phyloP scores from a whole-genome alignment of 2,113 vertebrate genomes.

The Merops nubicus region DNA sequence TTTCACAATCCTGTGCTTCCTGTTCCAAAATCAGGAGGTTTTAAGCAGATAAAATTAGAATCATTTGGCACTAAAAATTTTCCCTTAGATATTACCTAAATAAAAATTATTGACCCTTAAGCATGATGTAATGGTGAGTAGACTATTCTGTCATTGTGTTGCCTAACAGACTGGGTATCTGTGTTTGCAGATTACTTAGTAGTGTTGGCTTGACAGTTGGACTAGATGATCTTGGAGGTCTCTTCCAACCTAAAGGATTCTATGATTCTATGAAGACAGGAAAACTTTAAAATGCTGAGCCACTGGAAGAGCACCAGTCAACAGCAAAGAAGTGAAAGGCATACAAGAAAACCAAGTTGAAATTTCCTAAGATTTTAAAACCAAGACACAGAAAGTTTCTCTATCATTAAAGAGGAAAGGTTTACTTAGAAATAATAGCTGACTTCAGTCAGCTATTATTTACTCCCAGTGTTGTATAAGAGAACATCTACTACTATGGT shows the following conservation, averaged over 20 bases:
- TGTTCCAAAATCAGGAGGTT: not conserved
- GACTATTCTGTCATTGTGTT: not conserved
- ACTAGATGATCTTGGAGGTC: no score
- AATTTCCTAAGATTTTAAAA: not conserved
- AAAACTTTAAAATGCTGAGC: not conserved
- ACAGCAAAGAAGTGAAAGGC: not conserved
- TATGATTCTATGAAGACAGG: not conserved
- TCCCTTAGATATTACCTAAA: not conserved
- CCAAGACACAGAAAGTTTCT: not conserved
- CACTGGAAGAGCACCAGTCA: not conserved
- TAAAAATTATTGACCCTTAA: not conserved
- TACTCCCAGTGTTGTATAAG: not conserved
- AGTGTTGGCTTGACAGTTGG: no score
- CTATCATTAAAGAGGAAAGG: not conserved
- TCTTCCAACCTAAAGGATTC: no score
- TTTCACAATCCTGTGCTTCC: not conserved
- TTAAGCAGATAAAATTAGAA: not conserved
- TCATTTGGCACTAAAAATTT: not conserved
- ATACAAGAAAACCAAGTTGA: not conserved
- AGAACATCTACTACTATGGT: not conserved
- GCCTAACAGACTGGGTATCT: accelerated
- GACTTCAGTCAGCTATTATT: no score
- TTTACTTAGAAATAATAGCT: not conserved
- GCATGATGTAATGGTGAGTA: not conserved
- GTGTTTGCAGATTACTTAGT: no score